Base-by-base conservation (phyloP, 2,888 invertebrate genomes). In the Cataglyphis cursor region DNA sequence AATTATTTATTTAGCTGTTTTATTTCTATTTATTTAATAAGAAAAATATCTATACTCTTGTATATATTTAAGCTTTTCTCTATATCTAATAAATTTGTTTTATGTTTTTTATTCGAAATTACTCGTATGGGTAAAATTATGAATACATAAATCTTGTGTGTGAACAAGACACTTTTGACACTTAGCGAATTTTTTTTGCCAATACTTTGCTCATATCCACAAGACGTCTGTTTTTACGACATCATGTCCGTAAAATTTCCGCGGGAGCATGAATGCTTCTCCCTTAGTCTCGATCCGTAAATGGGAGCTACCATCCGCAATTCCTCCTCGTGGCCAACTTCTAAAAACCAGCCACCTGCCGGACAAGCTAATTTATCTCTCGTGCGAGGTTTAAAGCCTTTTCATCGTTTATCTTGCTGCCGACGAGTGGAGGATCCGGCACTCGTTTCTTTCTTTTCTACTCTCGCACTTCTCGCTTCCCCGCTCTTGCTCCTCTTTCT, bases 361-460 rank as follows among this genome's bases (percentile, higher is more conserved):
- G 90, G 88, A 85, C 89, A 85, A 89, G 88, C 90, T 92, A 92
- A 92, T 92, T 92, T 92, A 92, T 92, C 91, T 91, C 89, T 81
- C 82, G 84, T 75, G 82, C 89, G 84, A 86, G 90, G 87, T 90
- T 89, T 91, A 89, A 89, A 91, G 90, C 87, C 88, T 83, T 87
- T 88, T 85, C 86, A 87, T 91, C 90, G 92, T 92, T 92, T 91
- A 91, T 92, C 91, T 91, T 91, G 76, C 87, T 82, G 84, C 85
- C 85, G 90, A 86, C 87, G 88, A 90, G 87, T 86, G 66, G 82
- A 81, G 73, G 81, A 88, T 90, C 86, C 88, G 61, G 81, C 84
- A 75, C 74, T 85, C 86, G 76, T 83, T 89, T 87, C 48, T 83
- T 85, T 41, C 89, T 83, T 88, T 72, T 74, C 84, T 82, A 15